A percentile compares a stretch with the other conserved stretches of the same genome.
Conservation (phyloP, 2,113 vertebrate species). For the Penelope pileata region DNA sequence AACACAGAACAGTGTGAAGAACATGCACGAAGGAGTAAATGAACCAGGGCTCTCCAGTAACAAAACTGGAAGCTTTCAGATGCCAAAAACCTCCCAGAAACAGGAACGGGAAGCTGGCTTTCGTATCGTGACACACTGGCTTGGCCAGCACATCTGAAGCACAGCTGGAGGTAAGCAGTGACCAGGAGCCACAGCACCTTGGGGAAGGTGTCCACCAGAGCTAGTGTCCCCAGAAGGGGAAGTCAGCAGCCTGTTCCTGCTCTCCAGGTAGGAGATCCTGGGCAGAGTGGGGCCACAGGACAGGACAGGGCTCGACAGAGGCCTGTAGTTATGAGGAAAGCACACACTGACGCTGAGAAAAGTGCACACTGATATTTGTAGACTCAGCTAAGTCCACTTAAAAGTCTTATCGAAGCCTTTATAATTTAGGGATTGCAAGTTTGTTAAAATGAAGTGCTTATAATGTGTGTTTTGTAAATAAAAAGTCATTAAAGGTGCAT, state of each 20-base stretch:
- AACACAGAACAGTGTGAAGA: neutral
- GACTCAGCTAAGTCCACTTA: neutral
- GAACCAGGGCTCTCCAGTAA: conserved; percentile 11
- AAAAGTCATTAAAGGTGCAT: neutral
- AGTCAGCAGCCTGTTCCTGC: neutral
- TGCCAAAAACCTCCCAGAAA: conserved; percentile 11
- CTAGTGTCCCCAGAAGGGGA: fast-evolving
- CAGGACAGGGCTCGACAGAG: neutral
- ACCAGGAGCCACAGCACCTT: fast-evolving
- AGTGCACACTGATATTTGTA: fast-evolving
- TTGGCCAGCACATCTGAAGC: neutral
- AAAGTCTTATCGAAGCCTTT: neutral
- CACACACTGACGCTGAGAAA: fast-evolving
- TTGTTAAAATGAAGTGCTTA: neutral
- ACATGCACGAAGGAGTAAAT: neutral
- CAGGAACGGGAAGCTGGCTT: neutral
- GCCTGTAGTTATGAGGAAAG: neutral
- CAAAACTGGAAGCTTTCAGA: conserved; percentile 33
- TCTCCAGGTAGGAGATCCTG: fast-evolving
- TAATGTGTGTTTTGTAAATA: neutral
- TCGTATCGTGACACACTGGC: neutral
- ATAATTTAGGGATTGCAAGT: neutral
- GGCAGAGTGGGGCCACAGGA: no score
- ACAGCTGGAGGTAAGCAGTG: neutral
- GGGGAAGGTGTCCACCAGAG: fast-evolving